Percentiles rank a stretch among this genome's conserved stretches.
Evolutionary conservation across 1,140 invertebrate species (phyloP).

Genomic region (Drosophila gunungcola): DNA sequence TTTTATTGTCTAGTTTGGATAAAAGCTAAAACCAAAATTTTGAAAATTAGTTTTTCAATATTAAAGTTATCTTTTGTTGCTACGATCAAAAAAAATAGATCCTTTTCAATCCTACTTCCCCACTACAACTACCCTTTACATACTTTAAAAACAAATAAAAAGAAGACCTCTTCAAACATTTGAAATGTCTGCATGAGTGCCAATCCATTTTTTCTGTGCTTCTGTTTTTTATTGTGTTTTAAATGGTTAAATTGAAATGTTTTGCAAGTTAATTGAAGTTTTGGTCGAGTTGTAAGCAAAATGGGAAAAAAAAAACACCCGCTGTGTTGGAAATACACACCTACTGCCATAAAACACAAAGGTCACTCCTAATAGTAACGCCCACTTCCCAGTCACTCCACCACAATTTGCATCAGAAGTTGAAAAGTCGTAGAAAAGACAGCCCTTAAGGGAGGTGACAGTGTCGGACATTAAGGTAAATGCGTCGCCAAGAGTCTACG

Average conservation of each 20-base stretch:
- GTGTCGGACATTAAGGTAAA: slow-evolving; percentile 59
- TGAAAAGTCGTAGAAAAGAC: slow-evolving; percentile 58
- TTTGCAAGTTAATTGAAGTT: slow-evolving; percentile 35
- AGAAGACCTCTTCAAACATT: slow-evolving; percentile 11
- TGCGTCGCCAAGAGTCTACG: slow-evolving; percentile 59
- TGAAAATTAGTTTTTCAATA: too few species aligned
- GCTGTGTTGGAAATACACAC: slow-evolving; percentile 7
- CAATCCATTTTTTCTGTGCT: slow-evolving; percentile 8
- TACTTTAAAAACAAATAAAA: slow-evolving; percentile 4
- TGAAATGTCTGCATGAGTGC: slow-evolving; percentile 3
- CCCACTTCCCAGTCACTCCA: slow-evolving; percentile 24
- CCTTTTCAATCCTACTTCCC: neutral
- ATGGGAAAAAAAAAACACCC: slow-evolving; percentile 1
- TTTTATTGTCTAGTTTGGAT: too few species aligned
- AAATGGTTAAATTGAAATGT: slow-evolving; percentile 27
- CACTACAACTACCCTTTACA: neutral
- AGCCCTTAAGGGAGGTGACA: slow-evolving; percentile 20
- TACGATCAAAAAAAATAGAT: too few species aligned
- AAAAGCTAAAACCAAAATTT: too few species aligned
- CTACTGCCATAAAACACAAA: slow-evolving; percentile 30
- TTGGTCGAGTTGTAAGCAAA: neutral
- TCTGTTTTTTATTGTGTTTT: slow-evolving; percentile 9
- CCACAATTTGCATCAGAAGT: slow-evolving; percentile 63
- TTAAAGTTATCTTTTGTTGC: too few species aligned
- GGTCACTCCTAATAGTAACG: slow-evolving; percentile 34